A percentile compares a stretch with the other conserved stretches of the same genome.
Evolutionary conservation across 2,888 invertebrate genomes (phyloP).

Genomic region (Gastracanthus pulcherrimus): DNA sequence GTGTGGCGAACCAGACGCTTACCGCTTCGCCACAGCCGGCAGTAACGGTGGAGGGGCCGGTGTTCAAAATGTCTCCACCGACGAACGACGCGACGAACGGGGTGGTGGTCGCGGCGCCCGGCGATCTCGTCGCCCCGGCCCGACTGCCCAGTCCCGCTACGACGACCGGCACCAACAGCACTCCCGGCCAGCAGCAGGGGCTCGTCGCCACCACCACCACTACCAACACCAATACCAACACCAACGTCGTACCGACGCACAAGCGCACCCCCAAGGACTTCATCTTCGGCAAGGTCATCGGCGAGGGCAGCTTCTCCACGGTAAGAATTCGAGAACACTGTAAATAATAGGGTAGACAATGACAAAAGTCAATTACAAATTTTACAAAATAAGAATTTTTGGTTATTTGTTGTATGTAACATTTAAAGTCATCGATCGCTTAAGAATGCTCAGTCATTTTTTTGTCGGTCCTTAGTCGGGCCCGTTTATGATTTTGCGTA

Average conservation of each 20-base stretch:
- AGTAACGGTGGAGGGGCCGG: conserved; percentile 76
- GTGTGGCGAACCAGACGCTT: conserved; percentile 77
- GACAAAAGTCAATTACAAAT: too few relatives aligned
- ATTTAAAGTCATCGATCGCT: too few relatives aligned
- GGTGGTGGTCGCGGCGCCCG: conserved; percentile 71
- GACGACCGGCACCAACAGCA: conserved; percentile 75
- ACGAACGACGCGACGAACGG: conserved; percentile 80
- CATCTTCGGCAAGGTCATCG: conserved; percentile 96
- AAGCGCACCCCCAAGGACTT: conserved; percentile 92
- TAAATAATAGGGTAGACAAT: too few relatives aligned
- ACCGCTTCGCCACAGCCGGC: conserved; percentile 76
- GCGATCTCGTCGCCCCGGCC: conserved; percentile 79
- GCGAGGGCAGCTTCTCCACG: conserved; percentile 98
- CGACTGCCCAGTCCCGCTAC: conserved; percentile 77
- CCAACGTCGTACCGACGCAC: conserved; percentile 76
- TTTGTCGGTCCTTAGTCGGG: too few relatives aligned
- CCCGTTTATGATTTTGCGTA: too few relatives aligned
- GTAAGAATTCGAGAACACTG: conserved; percentile 79
- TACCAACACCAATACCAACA: too few relatives aligned
- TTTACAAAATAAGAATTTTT: too few relatives aligned
- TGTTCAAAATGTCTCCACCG: conserved; percentile 77
- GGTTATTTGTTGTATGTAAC: too few relatives aligned
- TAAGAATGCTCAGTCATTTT: too few relatives aligned
- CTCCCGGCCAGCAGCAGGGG: conserved; percentile 75
- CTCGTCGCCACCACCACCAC: conserved; percentile 74